These are phyloP conservation scores for Oscheius sp. DNA, from an alignment of 2,888 invertebrate genomes.

Conservation along the genomic window DNA sequence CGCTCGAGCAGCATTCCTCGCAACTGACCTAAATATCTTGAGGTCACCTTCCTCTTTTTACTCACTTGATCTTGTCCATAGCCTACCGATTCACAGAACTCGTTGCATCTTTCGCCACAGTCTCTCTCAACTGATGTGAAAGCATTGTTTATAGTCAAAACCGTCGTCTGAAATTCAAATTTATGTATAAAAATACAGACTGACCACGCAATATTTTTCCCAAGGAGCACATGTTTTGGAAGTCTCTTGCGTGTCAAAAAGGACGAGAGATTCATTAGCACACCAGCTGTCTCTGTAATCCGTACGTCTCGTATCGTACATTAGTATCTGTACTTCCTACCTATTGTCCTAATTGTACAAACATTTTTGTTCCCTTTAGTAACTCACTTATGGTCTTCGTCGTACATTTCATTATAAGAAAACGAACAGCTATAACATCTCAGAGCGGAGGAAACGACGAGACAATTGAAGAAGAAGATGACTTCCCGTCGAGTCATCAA, in stretches of 20 bases:
- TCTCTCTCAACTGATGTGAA: slow-evolving; percentile 63
- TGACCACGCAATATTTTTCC: slow-evolving; percentile 65
- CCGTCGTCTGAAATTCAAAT: slow-evolving; percentile 53
- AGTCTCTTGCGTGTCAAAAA: slow-evolving; percentile 57
- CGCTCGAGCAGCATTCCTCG: slow-evolving; percentile 62
- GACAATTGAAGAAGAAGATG: slow-evolving; percentile 36
- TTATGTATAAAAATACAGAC: background rate
- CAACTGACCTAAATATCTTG: slow-evolving; percentile 60
- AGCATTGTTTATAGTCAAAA: slow-evolving; percentile 62
- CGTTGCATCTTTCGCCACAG: slow-evolving; percentile 61
- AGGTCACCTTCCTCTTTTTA: background rate
- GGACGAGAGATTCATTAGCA: slow-evolving; percentile 61
- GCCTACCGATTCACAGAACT: slow-evolving; percentile 63
- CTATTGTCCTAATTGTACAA: background rate
- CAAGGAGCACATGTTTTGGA: slow-evolving; percentile 64
- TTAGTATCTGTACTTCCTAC: background rate
- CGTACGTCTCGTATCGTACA: background rate
- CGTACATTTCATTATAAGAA: slow-evolving; percentile 66
- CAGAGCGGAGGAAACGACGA: slow-evolving; percentile 30
- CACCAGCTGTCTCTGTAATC: slow-evolving; percentile 64
- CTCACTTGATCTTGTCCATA: slow-evolving; percentile 61
- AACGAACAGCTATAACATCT: slow-evolving; percentile 66
- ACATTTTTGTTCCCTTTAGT: background rate
- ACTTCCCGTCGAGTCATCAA: slow-evolving; percentile 54
- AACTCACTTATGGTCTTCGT: slow-evolving; percentile 56